Percentiles rank a stretch among this genome's conserved stretches.
Evolutionary conservation across 2,113 vertebrate genomes (phyloP).

Genomic region (Dermatemys mawii): DNA sequence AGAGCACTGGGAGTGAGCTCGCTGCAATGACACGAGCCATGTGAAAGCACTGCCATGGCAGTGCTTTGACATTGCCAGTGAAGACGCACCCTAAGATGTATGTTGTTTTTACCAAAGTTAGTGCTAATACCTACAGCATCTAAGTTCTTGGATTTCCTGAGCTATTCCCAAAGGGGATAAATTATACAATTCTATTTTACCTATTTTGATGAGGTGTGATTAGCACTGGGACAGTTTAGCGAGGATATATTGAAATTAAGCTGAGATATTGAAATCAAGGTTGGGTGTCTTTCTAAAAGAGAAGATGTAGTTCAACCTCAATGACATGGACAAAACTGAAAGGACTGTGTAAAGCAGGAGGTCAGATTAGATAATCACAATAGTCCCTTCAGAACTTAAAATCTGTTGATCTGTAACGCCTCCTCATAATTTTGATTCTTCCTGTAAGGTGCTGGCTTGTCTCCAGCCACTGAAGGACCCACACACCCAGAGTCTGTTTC

Average conservation of each 20-base stretch:
- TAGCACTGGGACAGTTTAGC: not conserved
- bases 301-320: not conserved
- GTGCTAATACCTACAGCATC: not conserved
- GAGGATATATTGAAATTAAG: too few relatives aligned
- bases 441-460: not conserved
- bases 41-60: too few relatives aligned
- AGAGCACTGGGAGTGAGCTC: too few relatives aligned
- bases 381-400: not conserved
- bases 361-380: constrained; percentile 1
- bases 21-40: too few relatives aligned
- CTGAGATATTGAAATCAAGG: not conserved
- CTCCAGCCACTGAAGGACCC: not conserved
- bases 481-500: not conserved
- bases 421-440: not conserved
- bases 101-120: too few relatives aligned
- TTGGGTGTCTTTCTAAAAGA: not conserved
- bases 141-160: not conserved
- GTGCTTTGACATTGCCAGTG: too few relatives aligned
- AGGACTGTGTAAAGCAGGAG: constrained; percentile 18
- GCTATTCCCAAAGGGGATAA: not conserved
- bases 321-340: not conserved
- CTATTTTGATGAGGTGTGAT: not conserved
- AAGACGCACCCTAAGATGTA: too few relatives aligned
- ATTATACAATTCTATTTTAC: not conserved
- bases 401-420: not conserved